Evolutionary conservation across 2,797 vertebrate species (phyloP), one percentile per base, ranked within the genome.

Genomic region (Diplodus puntazzo): DNA sequence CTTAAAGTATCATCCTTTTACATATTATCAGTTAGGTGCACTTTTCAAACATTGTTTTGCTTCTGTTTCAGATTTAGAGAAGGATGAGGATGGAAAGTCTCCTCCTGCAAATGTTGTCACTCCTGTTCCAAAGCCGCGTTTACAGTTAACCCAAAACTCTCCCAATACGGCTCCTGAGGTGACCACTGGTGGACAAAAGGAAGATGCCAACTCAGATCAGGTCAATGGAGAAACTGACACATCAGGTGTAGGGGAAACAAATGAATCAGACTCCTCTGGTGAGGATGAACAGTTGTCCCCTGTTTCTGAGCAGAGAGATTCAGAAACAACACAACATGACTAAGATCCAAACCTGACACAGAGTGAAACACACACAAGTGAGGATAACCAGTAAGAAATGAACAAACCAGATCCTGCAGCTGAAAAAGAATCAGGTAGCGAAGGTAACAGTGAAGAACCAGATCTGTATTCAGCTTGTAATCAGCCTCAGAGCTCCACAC

Each of bases 1-100:
- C 16, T 76, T 27, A 76, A 57, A 16, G 55, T 50, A 27, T 11
- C 9, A 52, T 25, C 16, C 3, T 9, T 30, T 69, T 52, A 3
- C 17, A 30, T 3, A n/a, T 57, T 21, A 16, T n/a, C 25, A 69
- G 68, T 34, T 16, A 9, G 17, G 17, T n/a, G 6, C 30, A 57
- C 17, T 16, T 45, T 64, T 30, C 42, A 3, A 60, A 1, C 11
- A 42, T 10, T 9, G 61, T 25, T 39, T 27, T 25, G 16, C 4
- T 64, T 80, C 2, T 79, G 17, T 88, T 87, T 75, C 74, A 87
- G 90, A 42, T 30, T 23, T 17, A 57, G 34, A 73, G 54, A 39
- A 84, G 49, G 39, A 57, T 5, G 18, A 65, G 1, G 53, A 80
- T 11, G 4, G 1, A 55, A 12, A n/a, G 13, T 4, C 39, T 69